Percentiles rank a stretch among this genome's conserved stretches.
These are phyloP conservation scores for Triops cancriformis DNA, from an alignment of 1,140 invertebrate species.

Conservation along the genomic window DNA sequence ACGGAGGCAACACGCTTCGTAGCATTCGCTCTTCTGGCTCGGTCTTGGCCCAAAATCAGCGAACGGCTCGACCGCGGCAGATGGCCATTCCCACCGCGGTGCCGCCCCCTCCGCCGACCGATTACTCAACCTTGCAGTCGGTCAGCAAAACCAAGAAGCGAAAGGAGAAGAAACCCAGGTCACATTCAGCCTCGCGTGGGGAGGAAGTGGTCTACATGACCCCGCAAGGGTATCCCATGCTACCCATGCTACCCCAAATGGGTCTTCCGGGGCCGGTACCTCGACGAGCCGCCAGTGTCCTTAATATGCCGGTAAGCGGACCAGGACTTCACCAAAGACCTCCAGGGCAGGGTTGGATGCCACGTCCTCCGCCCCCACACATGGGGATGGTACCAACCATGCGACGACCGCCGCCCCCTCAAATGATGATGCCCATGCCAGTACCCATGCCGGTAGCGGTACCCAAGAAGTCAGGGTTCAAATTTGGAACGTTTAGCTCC, in stretches of 20 bases:
- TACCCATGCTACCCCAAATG: conserved; percentile 11
- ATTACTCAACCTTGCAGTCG: conserved; percentile 41
- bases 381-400: conserved; percentile 28
- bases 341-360: conserved; percentile 30
- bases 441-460: conserved; percentile 30
- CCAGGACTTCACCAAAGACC: conserved; percentile 23
- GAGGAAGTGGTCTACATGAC: conserved; percentile 18
- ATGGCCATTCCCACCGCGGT: conserved; percentile 63
- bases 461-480: conserved; percentile 25
- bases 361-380: conserved; percentile 32
- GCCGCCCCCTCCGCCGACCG: conserved; percentile 62
- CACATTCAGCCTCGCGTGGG: conserved; percentile 24
- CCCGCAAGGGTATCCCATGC: conserved; percentile 13
- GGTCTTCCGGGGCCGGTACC: conserved; percentile 8
- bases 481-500: conserved; percentile 26
- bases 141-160: conserved; percentile 41
- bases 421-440: conserved; percentile 31
- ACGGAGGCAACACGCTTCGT: conserved; percentile 56
- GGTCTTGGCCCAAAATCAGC: conserved; percentile 37
- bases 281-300: conserved; percentile 24
- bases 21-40: conserved; percentile 49
- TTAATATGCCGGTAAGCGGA: conserved; percentile 29
- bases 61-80: conserved; percentile 57
- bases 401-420: conserved; percentile 27
- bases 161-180: conserved; percentile 41